These are phyloP conservation scores for Apeltes quadracus DNA, from an alignment of 2,113 vertebrate species.

Conservation along the genomic window DNA sequence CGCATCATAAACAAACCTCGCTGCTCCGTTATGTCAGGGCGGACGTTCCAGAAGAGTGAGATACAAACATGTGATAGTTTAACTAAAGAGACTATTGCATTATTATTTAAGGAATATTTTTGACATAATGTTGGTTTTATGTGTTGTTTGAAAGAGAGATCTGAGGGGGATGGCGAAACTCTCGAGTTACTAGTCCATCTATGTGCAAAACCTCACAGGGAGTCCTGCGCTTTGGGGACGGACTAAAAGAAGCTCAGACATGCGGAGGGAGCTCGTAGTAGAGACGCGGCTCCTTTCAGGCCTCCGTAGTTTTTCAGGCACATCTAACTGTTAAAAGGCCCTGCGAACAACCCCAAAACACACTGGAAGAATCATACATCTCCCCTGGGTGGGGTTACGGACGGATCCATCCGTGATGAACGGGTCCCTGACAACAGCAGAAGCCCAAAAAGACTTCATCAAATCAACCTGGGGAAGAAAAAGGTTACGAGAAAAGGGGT, in stretches of 20 bases:
- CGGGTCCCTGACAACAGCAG: background rate
- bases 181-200: background rate
- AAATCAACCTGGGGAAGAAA: background rate
- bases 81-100: background rate
- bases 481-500: background rate
- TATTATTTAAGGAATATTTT: background rate
- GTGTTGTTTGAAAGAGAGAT: background rate
- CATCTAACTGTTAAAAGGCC: background rate
- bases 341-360: too few species aligned
- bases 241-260: background rate
- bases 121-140: background rate
- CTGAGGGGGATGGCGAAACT: background rate
- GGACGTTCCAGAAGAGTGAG: background rate
- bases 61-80: background rate
- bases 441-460: constrained; percentile 4
- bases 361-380: too few species aligned
- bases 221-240: background rate
- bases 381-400: too few species aligned
- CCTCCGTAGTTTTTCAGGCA: background rate
- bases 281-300: background rate
- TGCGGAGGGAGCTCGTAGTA: too few species aligned
- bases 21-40: constrained; percentile 5
- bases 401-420: background rate
- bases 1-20: constrained; percentile 38
- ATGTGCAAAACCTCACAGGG: background rate